A percentile compares a stretch with the other conserved stretches of the same genome.
Conservation (phyloP, 1,140 invertebrate species). For the Calephelis virginiensis region DNA sequence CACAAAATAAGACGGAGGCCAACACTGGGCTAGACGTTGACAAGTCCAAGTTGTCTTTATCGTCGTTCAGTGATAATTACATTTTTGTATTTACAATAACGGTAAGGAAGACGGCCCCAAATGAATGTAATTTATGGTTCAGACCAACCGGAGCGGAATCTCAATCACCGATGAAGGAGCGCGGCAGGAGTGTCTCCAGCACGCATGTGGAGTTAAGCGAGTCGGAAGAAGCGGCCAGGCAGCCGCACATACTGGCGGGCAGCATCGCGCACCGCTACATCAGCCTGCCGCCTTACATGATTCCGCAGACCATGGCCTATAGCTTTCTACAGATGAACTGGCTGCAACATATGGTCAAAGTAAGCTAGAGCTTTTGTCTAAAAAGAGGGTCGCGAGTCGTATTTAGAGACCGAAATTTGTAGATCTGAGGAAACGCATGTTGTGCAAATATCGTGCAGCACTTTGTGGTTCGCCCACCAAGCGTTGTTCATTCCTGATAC, state of each 20-base stretch:
- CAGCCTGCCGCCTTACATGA: constrained; percentile 42
- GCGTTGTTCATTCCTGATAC: too few relatives aligned
- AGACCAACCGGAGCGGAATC: constrained; percentile 24
- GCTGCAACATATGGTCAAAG: constrained; percentile 56
- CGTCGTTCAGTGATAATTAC: too few relatives aligned
- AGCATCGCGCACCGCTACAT: constrained; percentile 46
- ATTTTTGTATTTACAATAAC: too few relatives aligned
- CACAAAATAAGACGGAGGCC: too few relatives aligned
- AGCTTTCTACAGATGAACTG: constrained; percentile 65
- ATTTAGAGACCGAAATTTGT: too few relatives aligned
- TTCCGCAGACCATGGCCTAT: constrained; percentile 56
- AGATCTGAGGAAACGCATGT: too few relatives aligned
- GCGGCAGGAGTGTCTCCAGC: constrained; percentile 37
- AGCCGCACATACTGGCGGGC: constrained; percentile 46
- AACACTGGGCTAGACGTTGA: too few relatives aligned
- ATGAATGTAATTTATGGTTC: neutral
- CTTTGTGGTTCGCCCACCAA: too few relatives aligned
- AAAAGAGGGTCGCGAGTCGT: too few relatives aligned
- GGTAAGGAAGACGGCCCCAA: too few relatives aligned
- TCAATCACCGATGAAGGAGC: constrained; percentile 28
- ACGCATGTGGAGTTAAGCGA: constrained; percentile 1
- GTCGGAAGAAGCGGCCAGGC: constrained; percentile 24
- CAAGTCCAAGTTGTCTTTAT: too few relatives aligned
- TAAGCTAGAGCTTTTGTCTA: constrained; percentile 16
- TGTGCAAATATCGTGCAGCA: too few relatives aligned